Conservation (phyloP, 2,888 invertebrate genomes). For the Eubasilissa splendida region DNA sequence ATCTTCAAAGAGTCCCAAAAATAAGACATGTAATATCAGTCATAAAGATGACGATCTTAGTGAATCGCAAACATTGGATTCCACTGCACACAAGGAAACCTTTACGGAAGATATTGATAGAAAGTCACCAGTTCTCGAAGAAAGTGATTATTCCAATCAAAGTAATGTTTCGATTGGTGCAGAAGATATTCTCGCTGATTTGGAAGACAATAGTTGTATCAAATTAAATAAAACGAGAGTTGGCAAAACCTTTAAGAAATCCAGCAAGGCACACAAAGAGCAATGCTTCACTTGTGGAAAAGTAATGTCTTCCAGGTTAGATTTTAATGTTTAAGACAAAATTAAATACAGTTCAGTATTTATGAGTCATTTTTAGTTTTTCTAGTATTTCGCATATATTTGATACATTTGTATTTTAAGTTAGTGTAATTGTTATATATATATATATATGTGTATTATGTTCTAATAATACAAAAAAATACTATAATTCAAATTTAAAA, state of each 20-base stretch:
- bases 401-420: too few relatives aligned
- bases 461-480: too few relatives aligned
- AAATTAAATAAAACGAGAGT: not conserved
- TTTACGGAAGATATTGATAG: not conserved
- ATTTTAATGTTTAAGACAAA: not conserved
- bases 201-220: not conserved
- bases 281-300: constrained; percentile 72
- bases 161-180: not conserved
- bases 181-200: not conserved
- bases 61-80: constrained; percentile 4
- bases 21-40: not conserved
- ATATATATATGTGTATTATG: too few relatives aligned
- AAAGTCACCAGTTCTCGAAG: not conserved
- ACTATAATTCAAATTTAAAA: too few relatives aligned
- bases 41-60: constrained; percentile 3
- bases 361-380: too few relatives aligned
- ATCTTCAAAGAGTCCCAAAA: not conserved
- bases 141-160: not conserved
- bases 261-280: constrained; percentile 62
- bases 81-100: constrained; percentile 15
- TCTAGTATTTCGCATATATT: too few relatives aligned
- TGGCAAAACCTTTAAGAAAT: constrained; percentile 27
- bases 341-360: too few relatives aligned
- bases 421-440: too few relatives aligned
- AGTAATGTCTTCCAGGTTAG: constrained; percentile 70